Base-by-base conservation (phyloP, 2,113 vertebrate species). In the Sclerurus mexicanus region DNA sequence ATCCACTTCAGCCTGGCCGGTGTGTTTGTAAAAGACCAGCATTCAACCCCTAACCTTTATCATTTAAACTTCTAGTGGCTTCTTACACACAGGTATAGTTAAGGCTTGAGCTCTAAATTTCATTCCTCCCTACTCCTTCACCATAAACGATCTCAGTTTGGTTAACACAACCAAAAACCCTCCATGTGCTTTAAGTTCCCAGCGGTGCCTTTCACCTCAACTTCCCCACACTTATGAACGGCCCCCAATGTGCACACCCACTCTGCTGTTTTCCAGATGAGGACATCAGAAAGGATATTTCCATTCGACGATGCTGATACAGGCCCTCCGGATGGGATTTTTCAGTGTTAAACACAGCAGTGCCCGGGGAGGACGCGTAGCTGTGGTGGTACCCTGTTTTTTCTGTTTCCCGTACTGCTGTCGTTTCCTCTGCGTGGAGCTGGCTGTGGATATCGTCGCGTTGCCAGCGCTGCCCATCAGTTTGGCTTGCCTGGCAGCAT, bases 261-360 rank as follows among this genome's bases (percentile, higher is more conserved):
- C 62, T 28, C 17, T 40, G 53, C 69, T 8, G 5, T 8, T 76
- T 56, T 55, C 62, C 28, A 52, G 39, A 24, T 12, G 13, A 66
- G 53, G 44, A 42, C 12, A 44, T 19, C 58, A 73, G n/a, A 96
- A 99, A 99, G 99, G 99, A 99, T 99, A 99, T 98, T 99, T 99
- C 99, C 99, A 99, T 98, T 99, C 99, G 16, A 99, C 99, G n/a
- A 99, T 99, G 98, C 98, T 99, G 98, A 99, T 99, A 97, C 99
- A 99, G 6, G 99, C 99, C 97, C 99, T 98, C 86, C 99, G 98
- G 96, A 99, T 99, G 97, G 99, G 99, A 93, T 99, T 99, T 98
- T 99, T 99, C 89, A 99, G 98, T 16, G 99, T 99, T 94, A 99
- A 98, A 96, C 99, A 99, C 96, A 99, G 99, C 88, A 99, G 98